phyloP scores from a whole-genome alignment of 2,888 invertebrate species.

The Clusia tigrina region DNA sequence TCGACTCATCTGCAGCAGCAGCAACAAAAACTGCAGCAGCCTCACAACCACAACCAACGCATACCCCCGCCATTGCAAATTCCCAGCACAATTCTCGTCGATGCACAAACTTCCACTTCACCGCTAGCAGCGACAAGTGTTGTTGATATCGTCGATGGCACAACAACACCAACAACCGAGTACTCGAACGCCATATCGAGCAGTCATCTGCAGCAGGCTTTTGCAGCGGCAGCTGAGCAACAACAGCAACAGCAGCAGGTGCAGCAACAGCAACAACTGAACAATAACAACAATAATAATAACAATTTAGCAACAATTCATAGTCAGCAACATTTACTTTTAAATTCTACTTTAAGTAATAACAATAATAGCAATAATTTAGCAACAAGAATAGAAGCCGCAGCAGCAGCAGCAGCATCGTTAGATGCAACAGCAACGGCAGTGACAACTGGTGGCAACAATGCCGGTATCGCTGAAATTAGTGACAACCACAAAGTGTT shows the following conservation, averaged over 20 bases:
- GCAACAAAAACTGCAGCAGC: slow-evolving; percentile 42
- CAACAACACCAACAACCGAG: slow-evolving; percentile 55
- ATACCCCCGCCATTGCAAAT: slow-evolving; percentile 45
- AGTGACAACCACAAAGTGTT: neutral
- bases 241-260: slow-evolving; percentile 20
- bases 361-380: slow-evolving; percentile 55
- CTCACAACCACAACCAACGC: slow-evolving; percentile 35
- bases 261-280: slow-evolving; percentile 10
- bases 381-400: slow-evolving; percentile 30
- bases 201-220: slow-evolving; percentile 49
- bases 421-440: slow-evolving; percentile 17
- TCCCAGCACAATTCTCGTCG: slow-evolving; percentile 47
- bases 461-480: neutral
- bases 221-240: slow-evolving; percentile 39
- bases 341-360: slow-evolving; percentile 42
- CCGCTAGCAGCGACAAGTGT: slow-evolving; percentile 40
- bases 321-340: slow-evolving; percentile 42
- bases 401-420: slow-evolving; percentile 28
- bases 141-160: slow-evolving; percentile 35
- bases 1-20: slow-evolving; percentile 32
- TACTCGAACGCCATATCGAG: slow-evolving; percentile 52
- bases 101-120: slow-evolving; percentile 59
- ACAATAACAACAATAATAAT: slow-evolving; percentile 10
- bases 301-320: slow-evolving; percentile 20
- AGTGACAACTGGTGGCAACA: slow-evolving; percentile 21